A percentile compares a stretch with the other conserved stretches of the same genome.
phyloP scores from a whole-genome alignment of 2,888 invertebrate genomes.

The Netelia inedita region DNA sequence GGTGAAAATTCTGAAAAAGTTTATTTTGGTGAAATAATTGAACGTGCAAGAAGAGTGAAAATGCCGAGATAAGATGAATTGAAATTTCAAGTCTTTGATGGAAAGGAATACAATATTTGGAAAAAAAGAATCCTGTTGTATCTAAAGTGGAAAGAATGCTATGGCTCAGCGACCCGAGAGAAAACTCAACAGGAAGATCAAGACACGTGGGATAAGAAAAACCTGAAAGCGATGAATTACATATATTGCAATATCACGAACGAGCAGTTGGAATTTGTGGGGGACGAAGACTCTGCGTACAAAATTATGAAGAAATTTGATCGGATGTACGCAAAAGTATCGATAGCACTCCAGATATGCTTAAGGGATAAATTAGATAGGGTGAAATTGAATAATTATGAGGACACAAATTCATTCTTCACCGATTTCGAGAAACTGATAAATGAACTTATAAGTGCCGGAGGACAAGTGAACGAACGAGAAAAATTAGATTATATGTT shows the following conservation, averaged over 20 bases:
- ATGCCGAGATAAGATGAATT: conserved; percentile 54
- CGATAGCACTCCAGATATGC: conserved; percentile 46
- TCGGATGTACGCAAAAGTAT: conserved; percentile 21
- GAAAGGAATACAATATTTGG: conserved; percentile 72
- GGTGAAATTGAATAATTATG: conserved; percentile 66
- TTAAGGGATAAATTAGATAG: conserved; percentile 44
- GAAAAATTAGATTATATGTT: conserved; percentile 75
- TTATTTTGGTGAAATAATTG: neutral
- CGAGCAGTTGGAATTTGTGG: conserved; percentile 38
- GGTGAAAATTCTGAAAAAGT: neutral
- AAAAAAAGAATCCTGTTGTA: conserved; percentile 70
- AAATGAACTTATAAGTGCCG: conserved; percentile 72
- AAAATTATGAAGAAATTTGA: conserved; percentile 42
- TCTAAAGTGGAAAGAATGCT: conserved; percentile 70
- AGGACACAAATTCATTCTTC: conserved; percentile 63
- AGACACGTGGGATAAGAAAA: conserved; percentile 65
- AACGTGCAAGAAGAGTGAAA: neutral
- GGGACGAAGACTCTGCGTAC: conserved; percentile 13
- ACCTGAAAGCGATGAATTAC: conserved; percentile 71
- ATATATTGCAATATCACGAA: conserved; percentile 39
- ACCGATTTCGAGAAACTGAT: conserved; percentile 71
- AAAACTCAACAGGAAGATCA: conserved; percentile 31
- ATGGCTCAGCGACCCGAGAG: conserved; percentile 50
- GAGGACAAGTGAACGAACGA: conserved; percentile 68
- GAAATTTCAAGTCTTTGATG: conserved; percentile 69